These are phyloP conservation scores for Premnoplex brunnescens DNA, from an alignment of 2,797 vertebrate species.

Conservation along the genomic window DNA sequence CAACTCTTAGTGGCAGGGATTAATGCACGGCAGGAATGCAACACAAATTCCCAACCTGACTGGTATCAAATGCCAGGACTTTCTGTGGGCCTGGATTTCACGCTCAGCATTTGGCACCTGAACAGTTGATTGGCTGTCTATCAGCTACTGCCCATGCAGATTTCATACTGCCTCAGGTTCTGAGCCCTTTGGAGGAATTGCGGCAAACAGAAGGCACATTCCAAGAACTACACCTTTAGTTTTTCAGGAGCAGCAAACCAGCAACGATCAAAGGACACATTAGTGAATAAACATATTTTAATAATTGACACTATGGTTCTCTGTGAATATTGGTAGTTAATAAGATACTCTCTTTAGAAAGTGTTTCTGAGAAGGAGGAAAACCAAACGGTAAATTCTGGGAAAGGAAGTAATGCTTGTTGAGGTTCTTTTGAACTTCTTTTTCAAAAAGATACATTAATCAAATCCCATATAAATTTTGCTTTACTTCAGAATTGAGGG, in stretches of 20 bases:
- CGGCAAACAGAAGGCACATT: background rate
- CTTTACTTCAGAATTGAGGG: background rate
- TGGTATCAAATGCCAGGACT: background rate
- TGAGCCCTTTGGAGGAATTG: background rate
- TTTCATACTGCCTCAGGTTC: background rate
- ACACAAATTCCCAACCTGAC: background rate
- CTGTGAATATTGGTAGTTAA: background rate
- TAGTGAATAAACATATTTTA: background rate
- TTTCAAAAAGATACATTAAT: background rate
- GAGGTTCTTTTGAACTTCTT: background rate
- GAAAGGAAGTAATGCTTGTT: background rate
- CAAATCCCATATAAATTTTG: background rate
- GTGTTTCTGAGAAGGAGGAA: constrained; percentile 42
- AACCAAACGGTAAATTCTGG: background rate
- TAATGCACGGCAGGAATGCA: background rate
- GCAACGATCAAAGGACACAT: background rate
- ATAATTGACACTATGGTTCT: background rate
- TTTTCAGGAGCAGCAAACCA: background rate
- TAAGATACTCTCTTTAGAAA: background rate
- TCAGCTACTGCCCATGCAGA: background rate
- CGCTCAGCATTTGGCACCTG: background rate
- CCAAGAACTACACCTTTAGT: background rate
- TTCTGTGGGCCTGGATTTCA: background rate
- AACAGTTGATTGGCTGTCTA: background rate
- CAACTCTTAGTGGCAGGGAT: background rate